These are phyloP conservation scores for Calcarius ornatus DNA, from an alignment of 2,113 vertebrate species.

Conservation along the genomic window DNA sequence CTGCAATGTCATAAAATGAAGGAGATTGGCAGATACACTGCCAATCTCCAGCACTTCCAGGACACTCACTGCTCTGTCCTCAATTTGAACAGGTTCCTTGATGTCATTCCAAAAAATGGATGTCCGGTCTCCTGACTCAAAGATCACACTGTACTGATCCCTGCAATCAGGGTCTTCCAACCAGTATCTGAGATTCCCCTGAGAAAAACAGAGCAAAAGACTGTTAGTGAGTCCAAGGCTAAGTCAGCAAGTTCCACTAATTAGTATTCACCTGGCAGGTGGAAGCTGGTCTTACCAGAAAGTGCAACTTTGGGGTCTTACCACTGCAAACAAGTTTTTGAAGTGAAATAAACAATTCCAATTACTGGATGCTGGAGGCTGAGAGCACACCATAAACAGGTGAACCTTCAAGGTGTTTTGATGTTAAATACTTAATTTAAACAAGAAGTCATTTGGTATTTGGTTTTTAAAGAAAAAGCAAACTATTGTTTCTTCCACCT, in stretches of 20 bases:
- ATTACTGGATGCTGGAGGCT: not conserved
- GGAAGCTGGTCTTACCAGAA: not conserved
- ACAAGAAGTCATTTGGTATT: not conserved
- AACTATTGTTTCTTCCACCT: not conserved
- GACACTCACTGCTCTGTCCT: conserved; percentile 90
- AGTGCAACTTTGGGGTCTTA: not conserved
- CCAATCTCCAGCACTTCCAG: not conserved
- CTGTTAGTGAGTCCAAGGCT: not conserved
- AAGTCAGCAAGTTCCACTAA: not conserved
- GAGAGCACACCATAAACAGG: not conserved
- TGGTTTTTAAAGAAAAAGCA: not conserved
- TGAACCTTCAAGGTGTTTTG: not conserved
- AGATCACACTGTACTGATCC: conserved; percentile 98
- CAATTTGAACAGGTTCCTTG: conserved; percentile 88
- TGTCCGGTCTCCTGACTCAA: conserved; percentile 94
- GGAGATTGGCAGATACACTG: not conserved
- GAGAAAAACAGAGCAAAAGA: not conserved
- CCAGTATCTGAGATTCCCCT: conserved; percentile 97
- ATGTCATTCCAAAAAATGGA: conserved; percentile 93
- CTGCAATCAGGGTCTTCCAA: conserved; percentile 93
- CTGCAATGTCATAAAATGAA: not conserved
- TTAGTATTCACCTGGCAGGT: not conserved
- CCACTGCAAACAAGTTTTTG: not conserved
- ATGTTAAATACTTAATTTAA: not conserved
- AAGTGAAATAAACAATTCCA: not conserved